These are phyloP conservation scores for Dryobota labecula DNA, from an alignment of 2,888 invertebrate genomes.

Conservation along the genomic window DNA sequence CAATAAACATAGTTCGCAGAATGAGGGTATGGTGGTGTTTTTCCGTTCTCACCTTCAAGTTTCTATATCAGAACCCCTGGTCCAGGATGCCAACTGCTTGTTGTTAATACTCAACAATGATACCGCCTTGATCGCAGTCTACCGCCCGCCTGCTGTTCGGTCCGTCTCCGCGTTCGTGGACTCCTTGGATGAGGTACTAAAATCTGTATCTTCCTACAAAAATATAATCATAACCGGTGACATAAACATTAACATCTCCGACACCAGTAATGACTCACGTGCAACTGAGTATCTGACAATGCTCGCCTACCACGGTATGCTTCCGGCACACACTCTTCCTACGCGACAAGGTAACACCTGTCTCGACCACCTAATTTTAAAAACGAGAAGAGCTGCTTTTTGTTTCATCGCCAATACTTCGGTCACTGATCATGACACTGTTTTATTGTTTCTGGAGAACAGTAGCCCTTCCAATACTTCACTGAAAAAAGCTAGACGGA, in stretches of 20 bases:
- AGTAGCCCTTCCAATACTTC: neutral
- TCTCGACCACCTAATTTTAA: neutral
- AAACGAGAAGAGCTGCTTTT: constrained; percentile 1
- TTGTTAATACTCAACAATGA: neutral
- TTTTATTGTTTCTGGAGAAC: neutral
- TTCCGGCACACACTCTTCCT: neutral
- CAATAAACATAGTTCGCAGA: neutral
- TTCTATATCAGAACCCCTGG: neutral
- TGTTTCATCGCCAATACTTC: neutral
- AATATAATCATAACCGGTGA: constrained; percentile 1
- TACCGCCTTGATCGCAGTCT: neutral
- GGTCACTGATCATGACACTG: neutral
- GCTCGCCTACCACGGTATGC: neutral
- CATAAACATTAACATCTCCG: constrained; percentile 5
- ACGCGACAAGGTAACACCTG: neutral
- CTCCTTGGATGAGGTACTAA: neutral
- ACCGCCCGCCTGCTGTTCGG: neutral
- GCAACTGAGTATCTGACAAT: neutral
- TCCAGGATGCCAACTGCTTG: neutral
- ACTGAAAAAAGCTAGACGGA: neutral
- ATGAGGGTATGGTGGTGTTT: neutral
- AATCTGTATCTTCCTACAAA: constrained; percentile 4
- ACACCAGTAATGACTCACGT: neutral
- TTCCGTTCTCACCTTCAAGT: neutral
- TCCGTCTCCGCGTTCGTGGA: neutral